These are phyloP conservation scores for Pterophyllum scalare DNA, from an alignment of 2,113 vertebrate species.

Conservation along the genomic window DNA sequence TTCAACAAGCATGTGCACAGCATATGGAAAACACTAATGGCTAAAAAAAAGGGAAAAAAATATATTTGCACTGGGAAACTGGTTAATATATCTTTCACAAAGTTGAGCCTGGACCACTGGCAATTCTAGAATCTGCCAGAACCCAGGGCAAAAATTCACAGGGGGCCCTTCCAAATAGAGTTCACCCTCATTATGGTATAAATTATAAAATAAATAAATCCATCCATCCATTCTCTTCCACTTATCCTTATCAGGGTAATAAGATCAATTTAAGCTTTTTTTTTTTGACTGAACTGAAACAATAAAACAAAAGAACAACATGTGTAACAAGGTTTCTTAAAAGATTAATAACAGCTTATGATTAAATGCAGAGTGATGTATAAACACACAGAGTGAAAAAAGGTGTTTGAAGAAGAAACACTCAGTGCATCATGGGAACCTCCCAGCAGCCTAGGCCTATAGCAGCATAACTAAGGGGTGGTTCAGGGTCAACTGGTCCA, in stretches of 20 bases:
- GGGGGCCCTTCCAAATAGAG: not conserved
- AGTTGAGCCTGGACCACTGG: constrained; percentile 15
- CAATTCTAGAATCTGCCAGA: not conserved
- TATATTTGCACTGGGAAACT: constrained; percentile 59
- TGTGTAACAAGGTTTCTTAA: not conserved
- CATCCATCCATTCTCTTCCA: no score
- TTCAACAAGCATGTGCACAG: constrained; percentile 42
- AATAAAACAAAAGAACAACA: not conserved
- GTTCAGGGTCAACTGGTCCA: no score
- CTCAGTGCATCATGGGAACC: no score
- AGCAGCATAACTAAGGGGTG: no score
- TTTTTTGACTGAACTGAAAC: not conserved
- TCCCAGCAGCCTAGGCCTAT: no score
- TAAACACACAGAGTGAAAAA: no score
- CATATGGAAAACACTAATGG: constrained; percentile 44
- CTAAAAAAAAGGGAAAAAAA: constrained; percentile 36
- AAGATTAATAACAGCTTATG: no score
- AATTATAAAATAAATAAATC: not conserved
- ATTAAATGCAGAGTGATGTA: no score
- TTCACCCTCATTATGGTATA: not conserved
- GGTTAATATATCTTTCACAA: constrained; percentile 46
- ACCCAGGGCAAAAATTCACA: not conserved
- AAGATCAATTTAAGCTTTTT: not conserved
- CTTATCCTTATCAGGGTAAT: not conserved
- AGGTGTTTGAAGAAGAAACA: no score